Base-by-base conservation (phyloP, 2,888 invertebrate genomes). In the Siphlonurus alternatus region DNA sequence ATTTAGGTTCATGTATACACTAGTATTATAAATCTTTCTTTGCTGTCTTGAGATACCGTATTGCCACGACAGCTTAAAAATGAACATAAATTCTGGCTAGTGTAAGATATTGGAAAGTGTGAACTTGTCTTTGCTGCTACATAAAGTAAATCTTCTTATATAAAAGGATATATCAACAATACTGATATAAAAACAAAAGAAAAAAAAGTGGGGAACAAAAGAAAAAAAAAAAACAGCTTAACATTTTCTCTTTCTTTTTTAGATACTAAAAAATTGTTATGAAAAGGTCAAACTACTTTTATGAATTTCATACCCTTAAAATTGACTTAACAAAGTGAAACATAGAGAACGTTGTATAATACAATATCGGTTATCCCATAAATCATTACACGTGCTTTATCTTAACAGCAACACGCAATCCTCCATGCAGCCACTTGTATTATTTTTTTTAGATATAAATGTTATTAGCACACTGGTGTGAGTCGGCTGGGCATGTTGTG, bases 21-120 rank as follows among this genome's bases (percentile, higher is more conserved):
- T n/a, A n/a, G n/a, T n/a, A n/a, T n/a, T n/a, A n/a, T n/a, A n/a
- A n/a, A 38, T 38, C 38, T 38, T 38, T 38, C 15, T 15, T 38
- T 38, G 5, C 38, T 38, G 15, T 38, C 15, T 38, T 38, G 56
- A 5, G 19, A 5, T 56, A 22, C 56, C 56, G 56, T 56, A 56
- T 56, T 56, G 56, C 56, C n/a, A n/a, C 56, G 56, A 56, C 56
- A 56, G 56, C 56, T 56, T 22, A 56, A 56, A 56, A 56, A 56
- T 22, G 56, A 56, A 10, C 56, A 56, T 56, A 56, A 56, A 56
- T 56, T 56, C 7, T 38, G 38, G 38, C n/a, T 38, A 38, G 38
- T 38, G 15, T 38, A 38, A 38, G 38, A 38, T 38, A 38, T 38
- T 38, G 38, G 38, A 38, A 38, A 38, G 38, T 38, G 38, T 38